phyloP scores from a whole-genome alignment of 2,113 vertebrate genomes.

The Takifugu flavidus region DNA sequence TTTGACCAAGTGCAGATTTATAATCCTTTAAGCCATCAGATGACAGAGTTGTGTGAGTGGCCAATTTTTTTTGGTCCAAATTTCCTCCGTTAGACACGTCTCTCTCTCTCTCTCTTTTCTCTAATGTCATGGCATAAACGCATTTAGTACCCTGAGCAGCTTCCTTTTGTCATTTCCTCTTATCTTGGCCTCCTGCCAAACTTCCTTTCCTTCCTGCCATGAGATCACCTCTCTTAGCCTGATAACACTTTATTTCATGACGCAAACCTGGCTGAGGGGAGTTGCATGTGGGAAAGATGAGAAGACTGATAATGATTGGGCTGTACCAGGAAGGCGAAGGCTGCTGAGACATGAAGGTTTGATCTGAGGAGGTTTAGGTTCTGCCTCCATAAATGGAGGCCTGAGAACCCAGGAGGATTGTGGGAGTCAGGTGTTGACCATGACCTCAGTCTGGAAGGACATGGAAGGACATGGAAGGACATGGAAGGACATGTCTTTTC shows the following conservation, averaged over 20 bases:
- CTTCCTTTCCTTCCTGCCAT: constrained; percentile 19
- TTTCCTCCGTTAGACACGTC: too few relatives aligned
- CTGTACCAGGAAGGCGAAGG: constrained; percentile 1
- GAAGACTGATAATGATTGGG: constrained; percentile 12
- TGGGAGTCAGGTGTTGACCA: constrained; percentile 24
- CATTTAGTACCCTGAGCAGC: background rate
- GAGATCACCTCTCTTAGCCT: constrained; percentile 8
- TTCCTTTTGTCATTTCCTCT: constrained; percentile 30
- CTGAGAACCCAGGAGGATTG: constrained; percentile 18
- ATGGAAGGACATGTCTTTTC: background rate
- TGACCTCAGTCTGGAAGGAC: constrained; percentile 23
- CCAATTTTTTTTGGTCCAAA: too few relatives aligned
- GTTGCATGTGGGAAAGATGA: constrained; percentile 4
- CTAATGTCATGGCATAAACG: background rate
- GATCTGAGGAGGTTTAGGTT: constrained; percentile 13
- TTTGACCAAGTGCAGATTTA: too few relatives aligned
- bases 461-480: background rate
- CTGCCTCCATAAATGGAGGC: constrained; percentile 34
- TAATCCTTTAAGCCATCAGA: too few relatives aligned
- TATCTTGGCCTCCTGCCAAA: background rate
- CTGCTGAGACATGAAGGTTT: constrained; percentile 14
- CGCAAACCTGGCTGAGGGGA: constrained; percentile 36
- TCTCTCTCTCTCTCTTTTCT: too few relatives aligned
- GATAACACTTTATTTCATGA: constrained; percentile 44
- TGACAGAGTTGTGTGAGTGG: too few relatives aligned